A percentile compares a stretch with the other conserved stretches of the same genome.
These are phyloP conservation scores for Sarcophaga rosellei DNA, from an alignment of 2,888 invertebrate genomes.

Conservation along the genomic window DNA sequence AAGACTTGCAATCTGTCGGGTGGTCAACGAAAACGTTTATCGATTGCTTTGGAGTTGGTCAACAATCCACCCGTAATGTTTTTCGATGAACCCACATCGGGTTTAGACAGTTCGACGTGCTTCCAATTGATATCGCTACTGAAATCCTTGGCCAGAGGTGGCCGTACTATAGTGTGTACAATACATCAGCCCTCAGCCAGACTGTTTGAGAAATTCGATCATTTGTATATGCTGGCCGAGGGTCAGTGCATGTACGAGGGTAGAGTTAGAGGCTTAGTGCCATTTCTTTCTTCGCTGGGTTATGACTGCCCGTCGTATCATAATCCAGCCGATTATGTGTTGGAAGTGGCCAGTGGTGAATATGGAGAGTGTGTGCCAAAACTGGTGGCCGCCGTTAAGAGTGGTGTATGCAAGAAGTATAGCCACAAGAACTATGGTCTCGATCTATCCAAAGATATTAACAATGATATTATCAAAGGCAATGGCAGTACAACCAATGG, in stretches of 20 bases:
- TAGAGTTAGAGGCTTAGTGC: slow-evolving; percentile 90
- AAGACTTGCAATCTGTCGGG: slow-evolving; percentile 92
- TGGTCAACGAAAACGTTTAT: slow-evolving; percentile 94
- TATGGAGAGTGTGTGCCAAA: slow-evolving; percentile 95
- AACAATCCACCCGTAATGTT: slow-evolving; percentile 99
- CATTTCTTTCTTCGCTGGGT: slow-evolving; percentile 92
- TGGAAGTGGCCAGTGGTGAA: slow-evolving; percentile 97
- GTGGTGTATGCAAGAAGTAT: slow-evolving; percentile 87
- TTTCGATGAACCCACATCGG: slow-evolving; percentile 97
- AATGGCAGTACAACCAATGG: slow-evolving; percentile 73
- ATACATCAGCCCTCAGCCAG: slow-evolving; percentile 98
- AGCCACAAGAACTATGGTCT: slow-evolving; percentile 78
- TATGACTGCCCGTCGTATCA: slow-evolving; percentile 96
- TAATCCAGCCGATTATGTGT: slow-evolving; percentile 98
- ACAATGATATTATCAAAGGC: slow-evolving; percentile 84
- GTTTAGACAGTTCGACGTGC: slow-evolving; percentile 96
- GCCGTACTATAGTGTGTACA: slow-evolving; percentile 96
- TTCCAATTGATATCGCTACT: slow-evolving; percentile 95
- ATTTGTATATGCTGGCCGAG: slow-evolving; percentile 94
- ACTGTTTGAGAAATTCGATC: slow-evolving; percentile 97
- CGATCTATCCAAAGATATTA: slow-evolving; percentile 77
- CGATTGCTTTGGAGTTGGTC: slow-evolving; percentile 95
- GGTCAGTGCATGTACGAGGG: slow-evolving; percentile 97
- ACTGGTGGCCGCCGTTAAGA: slow-evolving; percentile 91
- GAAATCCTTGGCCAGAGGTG: slow-evolving; percentile 92